A percentile compares a stretch with the other conserved stretches of the same genome.
Evolutionary conservation across 2,113 vertebrate genomes (phyloP).

Genomic region (Toxostoma redivivum): DNA sequence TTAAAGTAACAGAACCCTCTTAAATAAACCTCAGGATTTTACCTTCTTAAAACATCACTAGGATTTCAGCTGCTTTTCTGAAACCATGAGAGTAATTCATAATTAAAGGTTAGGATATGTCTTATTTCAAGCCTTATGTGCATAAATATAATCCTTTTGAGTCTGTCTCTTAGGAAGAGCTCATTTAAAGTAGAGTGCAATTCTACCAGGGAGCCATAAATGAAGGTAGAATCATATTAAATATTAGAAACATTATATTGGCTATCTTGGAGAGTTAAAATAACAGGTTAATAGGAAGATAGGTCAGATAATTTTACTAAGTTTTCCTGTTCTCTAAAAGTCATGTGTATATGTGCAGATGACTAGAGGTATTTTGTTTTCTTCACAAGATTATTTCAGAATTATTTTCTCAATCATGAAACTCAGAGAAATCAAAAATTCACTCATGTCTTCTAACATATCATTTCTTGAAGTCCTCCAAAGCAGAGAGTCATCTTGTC

Average conservation of each 20-base stretch:
- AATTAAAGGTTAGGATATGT: slow-evolving; percentile 65
- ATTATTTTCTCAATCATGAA: background rate
- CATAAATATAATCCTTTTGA: slow-evolving; percentile 57
- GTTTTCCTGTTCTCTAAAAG: background rate
- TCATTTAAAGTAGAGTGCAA: slow-evolving; percentile 53
- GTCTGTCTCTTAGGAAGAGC: slow-evolving; percentile 37
- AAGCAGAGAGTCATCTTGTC: background rate
- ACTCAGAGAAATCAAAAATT: background rate
- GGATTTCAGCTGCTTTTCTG: slow-evolving; percentile 38
- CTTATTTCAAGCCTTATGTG: slow-evolving; percentile 54
- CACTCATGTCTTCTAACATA: background rate
- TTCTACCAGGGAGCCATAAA: slow-evolving; percentile 33
- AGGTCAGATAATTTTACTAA: background rate
- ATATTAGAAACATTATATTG: background rate
- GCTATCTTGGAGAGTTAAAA: slow-evolving; percentile 30
- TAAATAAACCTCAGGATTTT: slow-evolving; percentile 55
- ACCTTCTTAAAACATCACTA: slow-evolving; percentile 39
- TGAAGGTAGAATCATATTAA: slow-evolving; percentile 46
- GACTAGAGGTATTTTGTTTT: background rate
- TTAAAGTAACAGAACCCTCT: slow-evolving; percentile 61
- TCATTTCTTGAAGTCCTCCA: background rate
- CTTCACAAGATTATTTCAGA: background rate
- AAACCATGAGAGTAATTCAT: slow-evolving; percentile 54
- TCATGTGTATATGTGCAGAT: background rate
- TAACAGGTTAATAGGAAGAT: background rate